A percentile compares a stretch with the other conserved stretches of the same genome.
phyloP scores from a whole-genome alignment of 1,140 invertebrate genomes.

The Leptopilina boulardi region DNA sequence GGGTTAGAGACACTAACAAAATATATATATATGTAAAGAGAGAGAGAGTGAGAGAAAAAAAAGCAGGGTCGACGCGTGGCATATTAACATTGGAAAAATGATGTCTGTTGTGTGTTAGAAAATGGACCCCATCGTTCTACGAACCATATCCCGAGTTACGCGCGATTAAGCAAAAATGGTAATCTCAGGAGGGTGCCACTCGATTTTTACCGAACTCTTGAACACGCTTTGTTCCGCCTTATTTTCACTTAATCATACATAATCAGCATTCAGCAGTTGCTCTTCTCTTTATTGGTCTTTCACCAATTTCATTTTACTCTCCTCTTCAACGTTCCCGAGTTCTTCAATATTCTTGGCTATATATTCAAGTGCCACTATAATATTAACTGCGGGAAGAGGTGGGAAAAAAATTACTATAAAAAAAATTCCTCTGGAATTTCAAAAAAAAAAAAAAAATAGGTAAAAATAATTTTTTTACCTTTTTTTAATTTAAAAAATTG shows the following conservation, averaged over 20 bases:
- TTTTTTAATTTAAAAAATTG: too few relatives aligned
- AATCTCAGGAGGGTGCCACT: constrained; percentile 27
- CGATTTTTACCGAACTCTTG: constrained; percentile 33
- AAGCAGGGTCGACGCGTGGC: constrained; percentile 42
- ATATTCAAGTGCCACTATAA: background rate
- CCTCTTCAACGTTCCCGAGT: background rate
- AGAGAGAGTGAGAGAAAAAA: too few relatives aligned
- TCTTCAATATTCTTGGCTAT: background rate
- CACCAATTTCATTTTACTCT: constrained; percentile 12
- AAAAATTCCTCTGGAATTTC: too few relatives aligned
- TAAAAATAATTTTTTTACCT: too few relatives aligned
- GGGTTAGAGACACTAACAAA: background rate
- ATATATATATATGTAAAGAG: background rate
- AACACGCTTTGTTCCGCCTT: constrained; percentile 33
- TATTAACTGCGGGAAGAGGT: background rate
- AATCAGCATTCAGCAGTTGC: constrained; percentile 26
- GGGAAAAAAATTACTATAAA: too few relatives aligned
- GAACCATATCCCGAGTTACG: constrained; percentile 20
- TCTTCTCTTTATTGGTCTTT: constrained; percentile 26
- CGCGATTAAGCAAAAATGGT: constrained; percentile 32
- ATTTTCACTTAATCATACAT: constrained; percentile 28
- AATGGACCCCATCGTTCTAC: constrained; percentile 23
- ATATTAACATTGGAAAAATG: constrained; percentile 39
- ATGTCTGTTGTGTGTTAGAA: constrained; percentile 29
- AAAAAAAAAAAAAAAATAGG: too few relatives aligned